A percentile compares a stretch with the other conserved stretches of the same genome.
Conservation (phyloP, 2,888 invertebrate species). For the Gonocerus acuteangulatus region DNA sequence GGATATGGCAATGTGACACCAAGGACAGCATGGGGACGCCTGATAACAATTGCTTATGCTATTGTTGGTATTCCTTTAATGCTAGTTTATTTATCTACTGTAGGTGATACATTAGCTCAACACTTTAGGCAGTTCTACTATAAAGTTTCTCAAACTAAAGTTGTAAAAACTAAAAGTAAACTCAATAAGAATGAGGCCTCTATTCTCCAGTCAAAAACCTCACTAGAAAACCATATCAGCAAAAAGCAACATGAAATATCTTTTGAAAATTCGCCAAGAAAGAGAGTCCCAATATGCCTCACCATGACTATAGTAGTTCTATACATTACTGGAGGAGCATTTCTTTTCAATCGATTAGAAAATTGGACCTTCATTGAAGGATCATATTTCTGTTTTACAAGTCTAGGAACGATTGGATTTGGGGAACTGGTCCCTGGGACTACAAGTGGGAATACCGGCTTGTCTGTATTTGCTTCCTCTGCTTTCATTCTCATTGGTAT, state of each 20-base stretch:
- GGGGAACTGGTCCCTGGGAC: conserved; percentile 66
- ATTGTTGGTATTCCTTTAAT: conserved; percentile 81
- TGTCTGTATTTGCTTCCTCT: conserved; percentile 69
- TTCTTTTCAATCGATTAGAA: conserved; percentile 83
- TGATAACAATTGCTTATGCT: conserved; percentile 77
- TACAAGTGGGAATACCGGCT: conserved; percentile 48
- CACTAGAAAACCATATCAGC: conserved; percentile 36
- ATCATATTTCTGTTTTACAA: conserved; percentile 53
- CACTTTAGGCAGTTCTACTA: conserved; percentile 66
- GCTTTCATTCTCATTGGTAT: conserved; percentile 76
- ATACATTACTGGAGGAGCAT: conserved; percentile 82
- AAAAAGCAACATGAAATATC: conserved; percentile 34
- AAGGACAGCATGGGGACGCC: conserved; percentile 66
- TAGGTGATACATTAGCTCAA: conserved; percentile 76
- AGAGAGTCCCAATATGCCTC: conserved; percentile 74
- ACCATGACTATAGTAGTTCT: conserved; percentile 76
- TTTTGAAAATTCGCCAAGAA: conserved; percentile 30
- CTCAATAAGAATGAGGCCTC: conserved; percentile 29
- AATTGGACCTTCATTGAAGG: conserved; percentile 87
- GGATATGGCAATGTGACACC: conserved; percentile 81
- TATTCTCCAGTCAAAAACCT: conserved; percentile 29
- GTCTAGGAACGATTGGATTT: conserved; percentile 69
- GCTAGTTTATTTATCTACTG: conserved; percentile 77
- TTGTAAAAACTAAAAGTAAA: conserved; percentile 30
- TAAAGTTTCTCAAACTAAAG: conserved; percentile 32